Evolutionary conservation across 2,888 invertebrate species (phyloP).

Genomic region (Torymus aiolomorphi): DNA sequence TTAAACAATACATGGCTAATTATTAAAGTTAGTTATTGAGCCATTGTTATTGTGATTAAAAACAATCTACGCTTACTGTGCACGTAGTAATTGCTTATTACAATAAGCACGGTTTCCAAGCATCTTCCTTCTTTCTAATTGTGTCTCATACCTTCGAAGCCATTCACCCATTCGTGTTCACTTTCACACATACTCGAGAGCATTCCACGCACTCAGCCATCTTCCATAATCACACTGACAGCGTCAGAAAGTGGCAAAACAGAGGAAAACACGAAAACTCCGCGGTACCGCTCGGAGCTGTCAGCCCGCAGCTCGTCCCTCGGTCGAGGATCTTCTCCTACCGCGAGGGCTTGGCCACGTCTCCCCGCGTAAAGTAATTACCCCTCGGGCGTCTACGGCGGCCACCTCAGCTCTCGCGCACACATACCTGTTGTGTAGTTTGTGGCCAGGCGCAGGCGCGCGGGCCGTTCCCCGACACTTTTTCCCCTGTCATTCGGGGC

Average conservation of each 20-base stretch:
- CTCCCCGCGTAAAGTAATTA: conserved; percentile 45
- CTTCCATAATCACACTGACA: too few relatives aligned
- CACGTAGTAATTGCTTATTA: too few relatives aligned
- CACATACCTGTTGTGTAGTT: not conserved
- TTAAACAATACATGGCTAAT: too few relatives aligned
- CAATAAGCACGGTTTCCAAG: not conserved
- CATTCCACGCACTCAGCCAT: not conserved
- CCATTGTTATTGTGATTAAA: too few relatives aligned
- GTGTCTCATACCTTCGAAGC: not conserved
- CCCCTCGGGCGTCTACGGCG: conserved; percentile 4
- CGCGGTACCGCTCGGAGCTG: too few relatives aligned
- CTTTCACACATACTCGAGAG: not conserved
- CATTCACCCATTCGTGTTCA: not conserved
- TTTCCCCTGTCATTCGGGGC: conserved; percentile 33
- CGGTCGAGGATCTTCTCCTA: too few relatives aligned
- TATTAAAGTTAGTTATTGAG: too few relatives aligned
- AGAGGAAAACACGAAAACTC: too few relatives aligned
- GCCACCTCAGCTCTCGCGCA: not conserved
- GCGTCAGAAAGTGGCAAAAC: too few relatives aligned
- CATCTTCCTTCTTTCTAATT: too few relatives aligned
- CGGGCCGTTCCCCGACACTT: conserved; percentile 25
- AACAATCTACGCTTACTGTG: too few relatives aligned
- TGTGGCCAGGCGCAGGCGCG: not conserved
- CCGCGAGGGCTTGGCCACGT: not conserved
- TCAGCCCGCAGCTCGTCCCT: too few relatives aligned